phyloP scores from a whole-genome alignment of 2,113 vertebrate species.

The Equus quagga region DNA sequence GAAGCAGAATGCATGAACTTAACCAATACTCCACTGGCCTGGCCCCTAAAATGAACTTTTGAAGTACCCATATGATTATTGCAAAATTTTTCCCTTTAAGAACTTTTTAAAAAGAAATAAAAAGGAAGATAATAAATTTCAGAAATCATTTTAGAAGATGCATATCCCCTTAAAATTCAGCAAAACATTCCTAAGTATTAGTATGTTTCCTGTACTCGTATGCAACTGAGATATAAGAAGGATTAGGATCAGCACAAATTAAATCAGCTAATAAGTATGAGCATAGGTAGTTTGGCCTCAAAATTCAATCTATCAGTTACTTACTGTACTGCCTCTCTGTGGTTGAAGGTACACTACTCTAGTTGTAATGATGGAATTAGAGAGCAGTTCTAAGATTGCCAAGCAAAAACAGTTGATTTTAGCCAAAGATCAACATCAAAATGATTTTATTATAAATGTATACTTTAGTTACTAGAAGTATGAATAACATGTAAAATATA shows the following conservation, averaged over 20 bases:
- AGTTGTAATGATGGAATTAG: background rate
- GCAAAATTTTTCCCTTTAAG: background rate
- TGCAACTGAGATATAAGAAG: background rate
- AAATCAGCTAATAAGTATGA: background rate
- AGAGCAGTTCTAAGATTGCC: background rate
- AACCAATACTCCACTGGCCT: too few relatives aligned
- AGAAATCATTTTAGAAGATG: background rate
- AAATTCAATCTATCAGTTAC: background rate
- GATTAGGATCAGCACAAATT: background rate
- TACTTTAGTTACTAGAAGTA: background rate
- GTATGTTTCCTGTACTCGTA: background rate
- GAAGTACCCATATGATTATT: background rate
- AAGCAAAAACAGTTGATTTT: background rate
- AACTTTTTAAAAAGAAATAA: background rate
- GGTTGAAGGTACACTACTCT: background rate
- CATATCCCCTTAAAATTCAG: background rate
- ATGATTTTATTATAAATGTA: background rate
- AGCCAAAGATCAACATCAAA: background rate
- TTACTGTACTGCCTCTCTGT: background rate
- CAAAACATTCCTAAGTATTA: background rate
- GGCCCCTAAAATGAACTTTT: background rate
- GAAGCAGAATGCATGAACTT: too few relatives aligned
- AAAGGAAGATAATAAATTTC: background rate
- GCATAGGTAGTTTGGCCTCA: background rate
- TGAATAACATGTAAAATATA: background rate